Evolutionary conservation across 2,797 vertebrate species (phyloP), one percentile per base, ranked within the genome.

Genomic region (Allobates femoralis): DNA sequence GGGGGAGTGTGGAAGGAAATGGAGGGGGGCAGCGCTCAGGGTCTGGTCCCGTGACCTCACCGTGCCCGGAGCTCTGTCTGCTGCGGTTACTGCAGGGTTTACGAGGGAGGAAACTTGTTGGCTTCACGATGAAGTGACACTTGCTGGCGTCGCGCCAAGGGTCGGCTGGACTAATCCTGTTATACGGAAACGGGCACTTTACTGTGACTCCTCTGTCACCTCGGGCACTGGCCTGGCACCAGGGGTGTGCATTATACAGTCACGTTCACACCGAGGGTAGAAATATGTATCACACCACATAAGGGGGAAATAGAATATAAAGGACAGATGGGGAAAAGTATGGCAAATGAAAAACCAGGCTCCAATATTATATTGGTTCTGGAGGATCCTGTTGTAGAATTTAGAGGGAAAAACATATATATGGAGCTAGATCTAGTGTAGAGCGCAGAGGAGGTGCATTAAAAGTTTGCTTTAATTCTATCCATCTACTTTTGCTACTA

Each of bases 1-100:
- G 73, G 80, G 71, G 74, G 74, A 78, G 74, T 55, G 30, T 79
- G 76, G 64, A 69, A 85, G 84, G 84, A 71, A 79, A 58, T 21
- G 30, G 62, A 16, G 55, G 34, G 64, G 58, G 32, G 50, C 2
- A 53, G 0, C n/a, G 58, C n/a, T n/a, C 15, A 23, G 46, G 53
- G 51, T 73, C 66, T 80, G 37, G 37, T 18, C 41, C 18, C 15
- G 15, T 85, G 75, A 79, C 84, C 84, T 26, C 28, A 30, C n/a
- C 28, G 41, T 74, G 66, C 66, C 66, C 80, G 30, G 41, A 60
- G 19, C 32, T 30, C 26, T 19, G 60, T 81, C 60, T 81, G 79
- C 56, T 58, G 76, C 30, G 32, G 26, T 60, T 60, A 16, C 37
- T 26, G 34, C 46, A 51, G 26, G 28, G 62, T 32, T 67, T 50